Evolutionary conservation across 2,888 invertebrate genomes (phyloP).

Genomic region (Physocephala rufipes): DNA sequence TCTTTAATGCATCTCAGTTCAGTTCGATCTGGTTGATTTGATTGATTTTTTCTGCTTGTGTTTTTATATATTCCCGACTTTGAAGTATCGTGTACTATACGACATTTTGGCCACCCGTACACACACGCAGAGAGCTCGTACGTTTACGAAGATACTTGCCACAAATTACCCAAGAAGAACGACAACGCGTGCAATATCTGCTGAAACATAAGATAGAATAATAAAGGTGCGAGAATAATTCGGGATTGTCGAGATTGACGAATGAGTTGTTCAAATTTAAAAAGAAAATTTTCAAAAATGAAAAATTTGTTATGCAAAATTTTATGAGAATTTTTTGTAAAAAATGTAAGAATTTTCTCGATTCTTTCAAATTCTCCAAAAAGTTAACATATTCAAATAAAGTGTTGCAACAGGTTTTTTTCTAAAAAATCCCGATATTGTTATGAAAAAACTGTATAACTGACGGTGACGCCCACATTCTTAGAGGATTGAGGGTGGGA

Average conservation of each 20-base stretch:
- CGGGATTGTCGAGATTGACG: too few species aligned
- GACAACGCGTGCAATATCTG: constrained; percentile 45
- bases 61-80: neutral
- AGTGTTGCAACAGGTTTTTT: neutral
- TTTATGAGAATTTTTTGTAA: neutral
- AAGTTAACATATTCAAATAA: neutral
- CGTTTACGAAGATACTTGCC: constrained; percentile 45
- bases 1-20: neutral
- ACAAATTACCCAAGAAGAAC: constrained; percentile 43
- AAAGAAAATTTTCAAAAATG: neutral
- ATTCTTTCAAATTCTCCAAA: neutral
- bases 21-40: too few species aligned
- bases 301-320: neutral
- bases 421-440: neutral
- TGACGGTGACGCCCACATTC: too few species aligned
- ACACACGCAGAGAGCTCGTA: constrained; percentile 47
- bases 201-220: constrained; percentile 34
- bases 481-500: too few species aligned
- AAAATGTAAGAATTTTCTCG: constrained; percentile 2
- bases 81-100: constrained; percentile 49
- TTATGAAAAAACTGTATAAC: too few species aligned
- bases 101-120: constrained; percentile 54
- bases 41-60: neutral
- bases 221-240: neutral
- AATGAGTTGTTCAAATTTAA: too few species aligned